Conservation (phyloP, 2,888 invertebrate species). For the Drosophila heteroneura region DNA sequence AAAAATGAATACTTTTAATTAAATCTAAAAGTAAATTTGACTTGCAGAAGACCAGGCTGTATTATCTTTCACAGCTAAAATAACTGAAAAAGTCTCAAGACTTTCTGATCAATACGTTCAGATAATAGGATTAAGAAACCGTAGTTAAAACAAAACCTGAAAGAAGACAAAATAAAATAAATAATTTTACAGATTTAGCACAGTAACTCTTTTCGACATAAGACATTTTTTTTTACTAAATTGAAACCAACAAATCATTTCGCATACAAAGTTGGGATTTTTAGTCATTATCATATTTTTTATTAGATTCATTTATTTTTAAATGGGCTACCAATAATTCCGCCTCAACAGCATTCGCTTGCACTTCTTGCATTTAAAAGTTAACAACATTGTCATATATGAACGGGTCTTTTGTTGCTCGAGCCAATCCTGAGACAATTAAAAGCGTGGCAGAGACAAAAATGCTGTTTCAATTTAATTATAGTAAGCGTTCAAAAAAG, state of each 20-base stretch:
- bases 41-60: neutral
- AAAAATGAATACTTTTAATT: neutral
- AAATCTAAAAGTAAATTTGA: neutral
- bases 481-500: constrained; percentile 29
- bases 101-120: neutral
- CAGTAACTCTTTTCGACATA: neutral
- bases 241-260: neutral
- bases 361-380: constrained; percentile 7
- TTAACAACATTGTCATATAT: constrained; percentile 18
- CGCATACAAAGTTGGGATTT: neutral
- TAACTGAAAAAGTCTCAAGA: neutral
- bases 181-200: neutral
- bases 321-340: neutral
- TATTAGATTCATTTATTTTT: neutral
- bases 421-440: constrained; percentile 56
- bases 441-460: constrained; percentile 48
- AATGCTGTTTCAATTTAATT: constrained; percentile 58
- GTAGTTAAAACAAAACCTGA: neutral
- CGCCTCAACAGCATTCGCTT: constrained; percentile 4
- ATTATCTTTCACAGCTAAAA: neutral
- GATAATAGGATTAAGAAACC: neutral
- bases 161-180: neutral
- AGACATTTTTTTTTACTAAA: neutral
- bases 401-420: constrained; percentile 21
- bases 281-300: neutral